These are phyloP conservation scores for Hofmannophila pseudospretella DNA, from an alignment of 2,888 invertebrate genomes.

Conservation along the genomic window DNA sequence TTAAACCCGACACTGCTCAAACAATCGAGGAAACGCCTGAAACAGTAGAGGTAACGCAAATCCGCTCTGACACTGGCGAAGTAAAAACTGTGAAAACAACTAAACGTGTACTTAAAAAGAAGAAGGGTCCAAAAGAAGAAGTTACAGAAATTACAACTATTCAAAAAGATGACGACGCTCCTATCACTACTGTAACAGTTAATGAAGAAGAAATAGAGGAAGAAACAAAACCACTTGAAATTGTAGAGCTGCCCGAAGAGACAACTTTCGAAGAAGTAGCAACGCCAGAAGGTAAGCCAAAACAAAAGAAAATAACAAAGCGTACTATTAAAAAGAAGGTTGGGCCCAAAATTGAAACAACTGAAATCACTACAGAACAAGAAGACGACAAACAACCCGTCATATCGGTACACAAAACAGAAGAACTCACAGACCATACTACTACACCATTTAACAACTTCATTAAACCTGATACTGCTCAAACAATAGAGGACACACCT, in stretches of 20 bases:
- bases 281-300: slow-evolving; percentile 21
- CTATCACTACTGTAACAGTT: slow-evolving; percentile 17
- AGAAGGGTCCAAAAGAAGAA: slow-evolving; percentile 24
- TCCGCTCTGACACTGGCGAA: slow-evolving; percentile 44
- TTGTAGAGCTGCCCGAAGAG: slow-evolving; percentile 21
- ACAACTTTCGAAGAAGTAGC: slow-evolving; percentile 41
- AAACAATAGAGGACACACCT: slow-evolving; percentile 33
- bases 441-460: slow-evolving; percentile 13
- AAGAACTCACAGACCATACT: slow-evolving; percentile 19
- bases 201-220: slow-evolving; percentile 11
- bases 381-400: slow-evolving; percentile 21
- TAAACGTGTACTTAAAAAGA: slow-evolving; percentile 29
- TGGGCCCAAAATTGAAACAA: slow-evolving; percentile 25
- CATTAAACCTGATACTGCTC: slow-evolving; percentile 17
- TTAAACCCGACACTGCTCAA: slow-evolving; percentile 22
- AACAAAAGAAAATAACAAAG: slow-evolving; percentile 40
- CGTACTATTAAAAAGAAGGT: slow-evolving; percentile 31
- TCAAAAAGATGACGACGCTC: slow-evolving; percentile 17
- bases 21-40: slow-evolving; percentile 36
- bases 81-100: slow-evolving; percentile 25
- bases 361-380: slow-evolving; percentile 16
- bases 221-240: slow-evolving; percentile 15
- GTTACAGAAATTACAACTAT: slow-evolving; percentile 15
- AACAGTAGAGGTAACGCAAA: slow-evolving; percentile 40
- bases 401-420: slow-evolving; percentile 24